Evolutionary conservation across 92 coral and sea anemone species (phyloP), one percentile per base, ranked within the genome.

Genomic region (Porites divaricata): DNA sequence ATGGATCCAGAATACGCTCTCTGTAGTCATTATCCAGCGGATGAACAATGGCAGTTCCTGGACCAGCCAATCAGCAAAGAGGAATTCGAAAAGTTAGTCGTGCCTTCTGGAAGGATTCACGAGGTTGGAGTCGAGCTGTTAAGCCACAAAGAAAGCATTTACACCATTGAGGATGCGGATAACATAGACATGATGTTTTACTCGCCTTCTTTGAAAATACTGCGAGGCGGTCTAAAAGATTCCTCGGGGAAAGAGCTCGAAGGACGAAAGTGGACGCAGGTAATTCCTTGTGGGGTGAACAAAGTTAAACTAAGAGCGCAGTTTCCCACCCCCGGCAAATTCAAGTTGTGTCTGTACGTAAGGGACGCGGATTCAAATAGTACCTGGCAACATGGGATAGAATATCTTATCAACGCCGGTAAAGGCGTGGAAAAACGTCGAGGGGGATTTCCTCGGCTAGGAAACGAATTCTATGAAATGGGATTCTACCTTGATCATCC

Each of bases 1-100:
- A 83, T 89, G 89, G 95, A 88, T 58, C 98, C 98, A 9, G 98
- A 92, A 9, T 81, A 61, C 53, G 93, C 98, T 19, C 89, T 94
- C 24, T 80, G 77, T 63, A 92, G 93, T 21, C 93, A 92, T 59
- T 76, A 89, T 13, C 98, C 98, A 2, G 84, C 74, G 20, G 92
- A 89, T 11, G 85, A 92, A 8, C 70, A 92, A 25, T 94, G 98
- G 93, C 98, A 94, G 78, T 85, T 92, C 10, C 76, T 94, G 22
- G 91, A 88, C 16, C 74, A 89, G 53, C 92, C 92, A 9, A 79
- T 94, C 48, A 70, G 80, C 52, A 88, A 71, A 56, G 93, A 89
- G 14, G 79, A 91, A 16, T 94, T 89, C 70, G 93, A 84, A 56
- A 76, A 71, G 67, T 77, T 91, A 45, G 98, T 90, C 11, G 92